Conservation (phyloP, 2,888 invertebrate genomes). For the Tachina fera region DNA sequence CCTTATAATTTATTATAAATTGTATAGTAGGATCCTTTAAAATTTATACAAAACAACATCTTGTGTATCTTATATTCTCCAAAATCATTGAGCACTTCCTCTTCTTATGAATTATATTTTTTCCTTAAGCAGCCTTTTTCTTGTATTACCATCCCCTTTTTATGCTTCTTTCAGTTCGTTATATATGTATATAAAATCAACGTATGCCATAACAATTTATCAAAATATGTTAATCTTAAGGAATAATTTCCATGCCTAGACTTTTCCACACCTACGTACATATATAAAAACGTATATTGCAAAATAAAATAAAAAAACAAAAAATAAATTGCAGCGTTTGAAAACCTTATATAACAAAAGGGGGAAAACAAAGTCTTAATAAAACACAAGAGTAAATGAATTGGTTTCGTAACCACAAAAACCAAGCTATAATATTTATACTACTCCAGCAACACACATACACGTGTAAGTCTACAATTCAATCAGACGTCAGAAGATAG, state of each 20-base stretch:
- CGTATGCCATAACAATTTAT: conserved; percentile 52
- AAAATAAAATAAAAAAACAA: conserved; percentile 21
- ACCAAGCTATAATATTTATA: conserved; percentile 72
- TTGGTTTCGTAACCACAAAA: conserved; percentile 81
- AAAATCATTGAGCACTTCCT: not conserved
- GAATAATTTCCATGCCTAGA: conserved; percentile 29
- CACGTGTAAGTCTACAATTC: conserved; percentile 76
- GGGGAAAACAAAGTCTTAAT: conserved; percentile 34
- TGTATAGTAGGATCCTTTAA: too few relatives aligned
- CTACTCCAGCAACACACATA: conserved; percentile 59
- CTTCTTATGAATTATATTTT: not conserved
- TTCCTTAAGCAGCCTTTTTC: conserved; percentile 17
- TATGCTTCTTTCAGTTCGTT: not conserved
- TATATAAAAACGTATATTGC: not conserved
- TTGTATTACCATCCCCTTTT: not conserved
- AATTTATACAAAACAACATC: not conserved
- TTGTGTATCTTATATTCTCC: not conserved
- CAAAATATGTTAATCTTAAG: conserved; percentile 49
- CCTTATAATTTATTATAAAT: too few relatives aligned
- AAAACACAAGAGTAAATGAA: conserved; percentile 77
- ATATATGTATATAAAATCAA: conserved; percentile 39
- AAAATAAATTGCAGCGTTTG: conserved; percentile 11
- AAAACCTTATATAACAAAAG: conserved; percentile 11
- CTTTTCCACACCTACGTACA: conserved; percentile 38
- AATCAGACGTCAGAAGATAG: conserved; percentile 78